Evolutionary conservation across 2,113 vertebrate species (phyloP).

Genomic region (Tachuris rubrigastra): DNA sequence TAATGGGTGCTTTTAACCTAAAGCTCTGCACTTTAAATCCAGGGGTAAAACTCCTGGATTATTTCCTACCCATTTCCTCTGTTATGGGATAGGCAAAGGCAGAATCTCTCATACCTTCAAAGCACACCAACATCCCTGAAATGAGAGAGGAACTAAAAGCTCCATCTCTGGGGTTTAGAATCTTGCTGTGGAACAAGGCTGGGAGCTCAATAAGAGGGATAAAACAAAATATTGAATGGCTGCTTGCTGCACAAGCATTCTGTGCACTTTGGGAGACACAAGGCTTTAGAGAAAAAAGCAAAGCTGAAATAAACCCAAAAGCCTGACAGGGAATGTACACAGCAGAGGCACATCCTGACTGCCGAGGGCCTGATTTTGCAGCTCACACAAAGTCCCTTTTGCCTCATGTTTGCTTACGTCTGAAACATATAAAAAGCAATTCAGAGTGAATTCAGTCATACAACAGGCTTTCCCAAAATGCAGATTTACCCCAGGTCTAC

Average conservation of each 20-base stretch:
- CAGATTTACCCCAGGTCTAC: background rate
- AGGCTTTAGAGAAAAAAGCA: background rate
- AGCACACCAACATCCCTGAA: background rate
- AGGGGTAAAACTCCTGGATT: background rate
- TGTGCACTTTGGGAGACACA: background rate
- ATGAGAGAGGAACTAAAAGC: background rate
- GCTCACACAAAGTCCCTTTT: accelerated
- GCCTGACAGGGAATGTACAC: background rate
- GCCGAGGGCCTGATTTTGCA: background rate
- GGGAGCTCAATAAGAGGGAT: background rate
- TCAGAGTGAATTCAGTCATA: background rate
- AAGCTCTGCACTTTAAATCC: background rate
- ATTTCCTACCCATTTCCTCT: background rate
- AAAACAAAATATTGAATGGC: background rate
- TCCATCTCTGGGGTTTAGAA: background rate
- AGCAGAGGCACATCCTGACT: background rate
- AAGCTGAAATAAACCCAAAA: background rate
- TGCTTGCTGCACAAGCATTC: background rate
- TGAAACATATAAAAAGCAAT: background rate
- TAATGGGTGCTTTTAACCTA: background rate
- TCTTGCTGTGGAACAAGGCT: background rate
- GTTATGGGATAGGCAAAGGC: background rate
- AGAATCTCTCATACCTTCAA: background rate
- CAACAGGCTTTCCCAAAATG: background rate
- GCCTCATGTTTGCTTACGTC: background rate